Evolutionary conservation across 2,113 vertebrate species (phyloP), one percentile per base, ranked within the genome.

Genomic region (Bos indicus): DNA sequence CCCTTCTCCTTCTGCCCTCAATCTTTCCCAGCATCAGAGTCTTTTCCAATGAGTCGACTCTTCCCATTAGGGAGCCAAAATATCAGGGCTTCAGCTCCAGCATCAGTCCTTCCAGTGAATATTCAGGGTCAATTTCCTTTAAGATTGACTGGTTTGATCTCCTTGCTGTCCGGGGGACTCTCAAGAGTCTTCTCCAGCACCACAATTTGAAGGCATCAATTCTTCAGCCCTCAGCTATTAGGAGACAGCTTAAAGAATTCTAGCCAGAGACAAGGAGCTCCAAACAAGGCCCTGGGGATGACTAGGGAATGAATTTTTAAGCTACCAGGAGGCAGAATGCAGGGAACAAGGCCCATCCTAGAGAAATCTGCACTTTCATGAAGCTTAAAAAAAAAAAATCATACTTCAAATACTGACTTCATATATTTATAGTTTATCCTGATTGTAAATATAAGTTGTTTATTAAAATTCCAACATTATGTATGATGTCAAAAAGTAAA

Each of bases 371-470:
- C 1, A 88, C 48, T 96, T 57, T 43, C 83, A 54, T 52, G 43
- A 92, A 83, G 33, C 33, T 82, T 84, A 64, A 64, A 62, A 48
- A 84, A 48, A 84, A 40, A 87, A 78, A 86, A 40, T 48, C 13
- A 54, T 30, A 62, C 36, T 62, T 80, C 60, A 86, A 40, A 57
- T 86, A 80, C 28, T 78, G 46, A 71, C 84, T 95, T 91, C 56
- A 95, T 57, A 43, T 82, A 81, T 88, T 81, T 95, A 81, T 81
- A 64, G 15, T 86, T 96, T 96, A 5, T 93, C 57, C 17, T 62
- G 12, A 81, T 89, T 51, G 40, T 57, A 93, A 86, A 67, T 80
- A 46, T 13, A 52, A 62, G 82, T 84, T 54, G 87, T 92, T 82
- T 91, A 33, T 88, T 43, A 91, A 93, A 64, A 90, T 92, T 67